Conservation (phyloP, 2,888 invertebrate species). For the Rhorus exstirpatorius region DNA sequence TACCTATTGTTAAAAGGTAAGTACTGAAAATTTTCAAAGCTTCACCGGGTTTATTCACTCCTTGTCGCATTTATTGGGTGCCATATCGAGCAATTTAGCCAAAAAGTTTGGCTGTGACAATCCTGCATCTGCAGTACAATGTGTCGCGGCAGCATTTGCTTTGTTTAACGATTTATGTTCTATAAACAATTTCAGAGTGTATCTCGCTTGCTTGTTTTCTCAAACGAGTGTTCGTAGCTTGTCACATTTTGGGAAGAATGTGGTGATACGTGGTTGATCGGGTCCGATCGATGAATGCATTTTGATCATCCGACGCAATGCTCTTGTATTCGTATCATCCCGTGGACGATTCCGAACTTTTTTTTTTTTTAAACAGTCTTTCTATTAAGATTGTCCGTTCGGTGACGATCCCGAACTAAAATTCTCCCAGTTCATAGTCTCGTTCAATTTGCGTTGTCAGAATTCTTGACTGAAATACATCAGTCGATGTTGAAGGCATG, state of each 20-base stretch:
- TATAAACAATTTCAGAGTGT: constrained; percentile 36
- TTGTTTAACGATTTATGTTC: background rate
- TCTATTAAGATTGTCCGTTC: constrained; percentile 21
- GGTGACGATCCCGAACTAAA: constrained; percentile 29
- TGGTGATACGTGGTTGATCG: constrained; percentile 33
- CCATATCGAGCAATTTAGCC: constrained; percentile 10
- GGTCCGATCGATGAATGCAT: constrained; percentile 21
- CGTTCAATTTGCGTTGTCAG: background rate
- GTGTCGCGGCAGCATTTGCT: background rate
- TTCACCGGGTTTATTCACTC: constrained; percentile 49
- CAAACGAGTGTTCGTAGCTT: constrained; percentile 26
- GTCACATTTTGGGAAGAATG: constrained; percentile 9
- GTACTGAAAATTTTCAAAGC: constrained; percentile 49
- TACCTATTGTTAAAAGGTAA: constrained; percentile 67
- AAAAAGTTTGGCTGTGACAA: constrained; percentile 1
- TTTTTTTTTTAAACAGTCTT: background rate
- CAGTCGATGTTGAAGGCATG: background rate
- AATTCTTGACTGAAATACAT: background rate
- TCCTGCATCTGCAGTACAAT: background rate
- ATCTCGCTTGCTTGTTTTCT: constrained; percentile 32
- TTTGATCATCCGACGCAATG: constrained; percentile 21
- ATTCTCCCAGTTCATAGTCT: background rate
- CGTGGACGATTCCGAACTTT: constrained; percentile 32
- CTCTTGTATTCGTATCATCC: constrained; percentile 14
- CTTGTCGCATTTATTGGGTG: constrained; percentile 9